Conservation (phyloP, 2,113 vertebrate species). For the Odontophorus gujanensis region DNA sequence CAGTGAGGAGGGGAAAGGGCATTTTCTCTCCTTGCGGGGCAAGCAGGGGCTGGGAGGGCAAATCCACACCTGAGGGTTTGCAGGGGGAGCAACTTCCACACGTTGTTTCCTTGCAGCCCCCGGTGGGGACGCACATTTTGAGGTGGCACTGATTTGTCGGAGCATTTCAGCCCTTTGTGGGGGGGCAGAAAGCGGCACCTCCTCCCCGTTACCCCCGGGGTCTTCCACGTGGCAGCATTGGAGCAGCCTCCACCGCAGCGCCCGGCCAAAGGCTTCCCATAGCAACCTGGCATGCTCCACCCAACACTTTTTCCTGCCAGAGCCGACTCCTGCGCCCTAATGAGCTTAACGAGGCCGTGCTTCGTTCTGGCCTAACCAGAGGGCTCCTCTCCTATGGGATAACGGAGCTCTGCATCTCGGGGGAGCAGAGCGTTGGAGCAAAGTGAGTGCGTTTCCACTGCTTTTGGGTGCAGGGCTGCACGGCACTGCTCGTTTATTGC, state of each 20-base stretch:
- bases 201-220: not conserved
- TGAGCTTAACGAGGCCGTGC: not conserved
- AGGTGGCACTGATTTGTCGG: not conserved
- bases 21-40: not conserved
- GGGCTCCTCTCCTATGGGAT: not conserved
- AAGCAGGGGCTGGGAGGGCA: accelerated
- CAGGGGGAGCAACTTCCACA: not conserved
- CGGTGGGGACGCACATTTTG: accelerated
- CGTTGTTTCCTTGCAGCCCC: not conserved
- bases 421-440: not conserved
- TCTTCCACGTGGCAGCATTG: no score
- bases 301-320: constrained; percentile 5
- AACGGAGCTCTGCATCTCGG: not conserved
- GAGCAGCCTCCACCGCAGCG: not conserved
- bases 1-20: not conserved
- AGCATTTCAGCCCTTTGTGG: not conserved
- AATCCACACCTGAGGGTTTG: accelerated
- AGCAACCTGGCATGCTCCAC: constrained; percentile 6
- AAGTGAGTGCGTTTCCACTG: not conserved
- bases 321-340: not conserved
- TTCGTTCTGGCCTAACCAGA: not conserved
- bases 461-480: not conserved
- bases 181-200: not conserved
- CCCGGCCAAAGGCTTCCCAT: not conserved
- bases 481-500: not conserved